phyloP scores from a whole-genome alignment of 2,888 invertebrate genomes.

The Cryptus armator region DNA sequence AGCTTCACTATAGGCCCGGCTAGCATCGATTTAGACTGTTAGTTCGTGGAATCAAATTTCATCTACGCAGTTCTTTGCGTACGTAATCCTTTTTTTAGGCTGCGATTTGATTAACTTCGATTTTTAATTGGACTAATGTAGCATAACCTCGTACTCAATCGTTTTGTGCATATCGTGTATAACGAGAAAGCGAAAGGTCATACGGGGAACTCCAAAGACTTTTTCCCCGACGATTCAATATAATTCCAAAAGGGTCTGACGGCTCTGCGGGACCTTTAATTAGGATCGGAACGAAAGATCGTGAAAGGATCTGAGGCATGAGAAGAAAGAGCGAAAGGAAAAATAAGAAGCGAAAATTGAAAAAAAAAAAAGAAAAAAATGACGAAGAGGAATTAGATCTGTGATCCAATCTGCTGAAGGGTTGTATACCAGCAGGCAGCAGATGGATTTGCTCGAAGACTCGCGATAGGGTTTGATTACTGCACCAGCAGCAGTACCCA shows the following conservation, averaged over 20 bases:
- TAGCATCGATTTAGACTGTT: constrained; percentile 70
- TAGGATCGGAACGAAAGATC: constrained; percentile 71
- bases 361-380: constrained; percentile 37
- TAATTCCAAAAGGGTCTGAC: not conserved
- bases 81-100: not conserved
- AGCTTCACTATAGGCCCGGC: constrained; percentile 25
- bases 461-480: constrained; percentile 81
- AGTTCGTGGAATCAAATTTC: constrained; percentile 15
- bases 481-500: constrained; percentile 74
- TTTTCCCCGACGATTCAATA: not conserved
- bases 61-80: not conserved
- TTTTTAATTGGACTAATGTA: not conserved
- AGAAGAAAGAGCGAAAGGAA: constrained; percentile 19
- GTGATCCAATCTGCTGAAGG: constrained; percentile 67
- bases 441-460: constrained; percentile 75
- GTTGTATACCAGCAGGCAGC: constrained; percentile 42
- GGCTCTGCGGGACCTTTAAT: constrained; percentile 67
- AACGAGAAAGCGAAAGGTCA: too few species aligned
- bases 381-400: constrained; percentile 32
- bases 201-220: too few species aligned
- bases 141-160: not conserved
- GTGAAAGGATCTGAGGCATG: constrained; percentile 25
- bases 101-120: not conserved
- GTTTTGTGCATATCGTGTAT: not conserved
- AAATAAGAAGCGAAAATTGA: constrained; percentile 29